Base-by-base conservation (phyloP, 2,113 vertebrate species). In the Nycticorax nycticorax region DNA sequence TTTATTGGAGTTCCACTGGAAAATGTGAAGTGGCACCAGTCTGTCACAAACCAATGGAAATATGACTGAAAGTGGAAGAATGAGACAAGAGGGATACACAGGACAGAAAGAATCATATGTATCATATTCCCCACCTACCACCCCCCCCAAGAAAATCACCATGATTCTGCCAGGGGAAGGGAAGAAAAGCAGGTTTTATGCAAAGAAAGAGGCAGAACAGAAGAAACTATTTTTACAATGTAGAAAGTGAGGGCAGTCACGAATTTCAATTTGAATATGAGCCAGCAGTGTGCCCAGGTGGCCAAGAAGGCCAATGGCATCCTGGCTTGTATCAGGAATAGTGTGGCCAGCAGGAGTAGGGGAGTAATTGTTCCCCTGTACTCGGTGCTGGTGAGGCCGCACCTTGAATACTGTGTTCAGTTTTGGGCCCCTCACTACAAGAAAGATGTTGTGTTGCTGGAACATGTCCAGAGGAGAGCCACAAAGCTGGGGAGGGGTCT, bases 51-150 rank as follows among this genome's bases (percentile, higher is more conserved):
- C 67, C 28, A 87, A 78, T 33, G 60, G 37, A 63, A 78, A 67
- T 10, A 24, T 41, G 20, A 71, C 59, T 67, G 22, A 9, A 74
- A 63, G 52, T 71, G 37, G 41, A 81, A 87, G 59, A 74, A 84
- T 1, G 8, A 84, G 77, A 56, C 6, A 62, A 56, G 48, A 43
- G 14, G 14, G 56, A 76, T n/a, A 45, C 5, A 11, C 1, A 9
- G 24, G 33, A 67, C n/a, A 74, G 50, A 69, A 80, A 80, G 37
- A 71, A 7, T 4, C 48, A 81, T 26, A 48, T 20, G 17, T 68
- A n/a, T 5, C 1, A 5, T 35, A 27, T 20, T 9, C 9, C 32
- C 9, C 9, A 13, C 21, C 8, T n/a, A n/a, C 3, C 20, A 6
- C 24, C 35, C 8, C 9, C 26, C 16, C 8, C 1, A 72, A 60